A percentile compares a stretch with the other conserved stretches of the same genome.
Conservation (phyloP, 2,113 vertebrate genomes). For the Triplophysa rosa region DNA sequence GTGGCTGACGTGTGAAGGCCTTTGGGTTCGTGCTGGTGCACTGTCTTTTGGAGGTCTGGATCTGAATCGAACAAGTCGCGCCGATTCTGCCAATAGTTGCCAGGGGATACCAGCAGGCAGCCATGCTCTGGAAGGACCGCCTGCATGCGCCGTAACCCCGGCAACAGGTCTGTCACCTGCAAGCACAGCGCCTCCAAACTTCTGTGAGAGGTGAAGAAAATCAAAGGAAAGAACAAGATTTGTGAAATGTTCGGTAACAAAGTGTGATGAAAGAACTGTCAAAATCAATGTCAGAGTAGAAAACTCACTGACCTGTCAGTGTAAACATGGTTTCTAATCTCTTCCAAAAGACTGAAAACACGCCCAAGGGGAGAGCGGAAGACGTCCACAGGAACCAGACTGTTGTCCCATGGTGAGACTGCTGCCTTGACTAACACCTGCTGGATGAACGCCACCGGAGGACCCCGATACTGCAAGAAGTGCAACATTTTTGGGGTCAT, state of each 20-base stretch:
- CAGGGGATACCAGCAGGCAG: conserved; percentile 92
- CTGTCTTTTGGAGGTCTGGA: conserved; percentile 88
- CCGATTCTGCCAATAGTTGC: conserved; percentile 98
- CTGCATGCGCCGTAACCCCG: conserved; percentile 85
- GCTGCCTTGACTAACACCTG: conserved; percentile 94
- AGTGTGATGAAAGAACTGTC: neutral
- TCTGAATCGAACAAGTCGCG: conserved; percentile 87
- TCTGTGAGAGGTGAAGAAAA: conserved; percentile 50
- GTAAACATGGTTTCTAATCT: conserved; percentile 91
- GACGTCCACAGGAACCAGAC: conserved; percentile 88
- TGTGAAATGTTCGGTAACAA: neutral
- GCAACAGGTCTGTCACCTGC: conserved; percentile 91
- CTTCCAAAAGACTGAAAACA: conserved; percentile 90
- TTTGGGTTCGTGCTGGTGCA: conserved; percentile 95
- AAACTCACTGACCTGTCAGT: conserved; percentile 80
- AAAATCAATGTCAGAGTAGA: no score
- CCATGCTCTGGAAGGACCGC: conserved; percentile 90
- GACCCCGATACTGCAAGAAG: conserved; percentile 82
- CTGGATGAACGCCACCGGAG: conserved; percentile 94
- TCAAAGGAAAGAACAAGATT: neutral
- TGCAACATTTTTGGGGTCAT: conserved; percentile 39
- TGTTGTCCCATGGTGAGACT: conserved; percentile 93
- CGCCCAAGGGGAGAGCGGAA: conserved; percentile 89
- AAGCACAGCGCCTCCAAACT: conserved; percentile 92
- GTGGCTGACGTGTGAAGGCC: conserved; percentile 93